Percentiles rank a stretch among this genome's conserved stretches.
Evolutionary conservation across 2,113 vertebrate genomes (phyloP).

Genomic region (Sprattus sprattus): DNA sequence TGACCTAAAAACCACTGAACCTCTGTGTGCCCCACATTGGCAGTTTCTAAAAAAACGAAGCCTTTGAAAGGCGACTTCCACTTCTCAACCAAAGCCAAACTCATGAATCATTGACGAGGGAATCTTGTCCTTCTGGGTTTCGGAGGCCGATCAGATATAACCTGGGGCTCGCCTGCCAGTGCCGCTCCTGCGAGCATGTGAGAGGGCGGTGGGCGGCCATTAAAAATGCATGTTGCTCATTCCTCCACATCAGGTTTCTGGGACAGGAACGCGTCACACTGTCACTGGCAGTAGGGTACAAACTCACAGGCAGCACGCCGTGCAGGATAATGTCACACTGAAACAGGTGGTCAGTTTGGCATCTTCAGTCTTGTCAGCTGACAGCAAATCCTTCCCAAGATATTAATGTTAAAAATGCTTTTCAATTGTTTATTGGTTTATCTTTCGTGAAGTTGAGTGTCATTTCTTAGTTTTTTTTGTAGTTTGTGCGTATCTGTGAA

Average conservation of each 20-base stretch:
- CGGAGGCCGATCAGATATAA: constrained; percentile 57
- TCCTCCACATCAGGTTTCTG: constrained; percentile 41
- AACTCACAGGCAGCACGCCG: neutral
- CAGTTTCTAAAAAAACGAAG: constrained; percentile 30
- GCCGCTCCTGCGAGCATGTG: constrained; percentile 23
- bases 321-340: neutral
- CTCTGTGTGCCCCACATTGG: constrained; percentile 35
- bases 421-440: neutral
- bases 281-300: neutral
- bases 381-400: neutral
- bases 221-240: constrained; percentile 57
- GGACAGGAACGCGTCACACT: constrained; percentile 25
- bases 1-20: neutral
- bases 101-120: constrained; percentile 63
- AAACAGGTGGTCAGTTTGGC: constrained; percentile 8
- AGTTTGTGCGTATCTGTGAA: neutral
- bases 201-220: constrained; percentile 37
- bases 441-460: neutral
- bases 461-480: neutral
- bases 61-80: constrained; percentile 33
- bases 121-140: constrained; percentile 52
- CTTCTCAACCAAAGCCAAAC: constrained; percentile 51
- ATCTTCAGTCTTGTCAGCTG: neutral
- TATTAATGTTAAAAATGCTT: neutral
- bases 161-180: constrained; percentile 44